phyloP scores from a whole-genome alignment of 2,113 vertebrate genomes.

The Leptobrachium ailaonicum region DNA sequence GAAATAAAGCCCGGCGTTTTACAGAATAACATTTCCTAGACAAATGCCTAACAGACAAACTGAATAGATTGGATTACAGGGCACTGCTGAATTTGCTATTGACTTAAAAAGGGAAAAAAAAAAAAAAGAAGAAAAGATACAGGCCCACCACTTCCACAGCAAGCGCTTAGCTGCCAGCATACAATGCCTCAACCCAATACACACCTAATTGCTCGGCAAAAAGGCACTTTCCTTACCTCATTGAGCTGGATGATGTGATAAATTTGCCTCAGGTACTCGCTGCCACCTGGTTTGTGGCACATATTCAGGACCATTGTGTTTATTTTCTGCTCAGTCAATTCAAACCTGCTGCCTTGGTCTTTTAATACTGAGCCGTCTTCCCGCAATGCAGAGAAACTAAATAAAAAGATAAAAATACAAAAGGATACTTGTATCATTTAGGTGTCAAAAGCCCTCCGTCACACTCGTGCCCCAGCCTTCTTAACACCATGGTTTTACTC shows the following conservation, averaged over 20 bases:
- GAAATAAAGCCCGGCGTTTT: conserved; percentile 53
- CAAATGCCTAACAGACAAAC: conserved; percentile 50
- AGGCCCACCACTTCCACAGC: conserved; percentile 73
- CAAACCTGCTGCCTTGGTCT: conserved; percentile 72
- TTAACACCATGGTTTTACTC: not conserved
- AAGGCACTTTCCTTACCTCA: conserved; percentile 96
- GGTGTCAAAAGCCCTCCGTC: not conserved
- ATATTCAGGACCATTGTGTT: conserved; percentile 95
- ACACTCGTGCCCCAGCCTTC: not conserved
- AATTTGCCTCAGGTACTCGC: conserved; percentile 95
- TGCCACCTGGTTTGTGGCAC: conserved; percentile 98
- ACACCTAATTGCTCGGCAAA: conserved; percentile 96
- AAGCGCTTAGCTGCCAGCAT: conserved; percentile 82
- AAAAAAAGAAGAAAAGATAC: conserved; percentile 57
- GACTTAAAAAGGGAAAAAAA: conserved; percentile 66
- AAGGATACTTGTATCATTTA: not conserved
- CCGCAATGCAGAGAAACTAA: conserved; percentile 71
- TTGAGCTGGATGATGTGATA: conserved; percentile 99
- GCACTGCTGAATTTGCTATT: conserved; percentile 65
- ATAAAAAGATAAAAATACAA: conserved; percentile 52
- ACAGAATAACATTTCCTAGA: not conserved
- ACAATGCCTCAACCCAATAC: conserved; percentile 88
- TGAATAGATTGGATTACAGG: conserved; percentile 64
- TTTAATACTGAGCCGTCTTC: conserved; percentile 64
- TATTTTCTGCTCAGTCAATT: conserved; percentile 98